Percentiles rank a stretch among this genome's conserved stretches.
These are phyloP conservation scores for Telmatochromis sp. DNA, from an alignment of 2,113 vertebrate genomes.

Conservation along the genomic window DNA sequence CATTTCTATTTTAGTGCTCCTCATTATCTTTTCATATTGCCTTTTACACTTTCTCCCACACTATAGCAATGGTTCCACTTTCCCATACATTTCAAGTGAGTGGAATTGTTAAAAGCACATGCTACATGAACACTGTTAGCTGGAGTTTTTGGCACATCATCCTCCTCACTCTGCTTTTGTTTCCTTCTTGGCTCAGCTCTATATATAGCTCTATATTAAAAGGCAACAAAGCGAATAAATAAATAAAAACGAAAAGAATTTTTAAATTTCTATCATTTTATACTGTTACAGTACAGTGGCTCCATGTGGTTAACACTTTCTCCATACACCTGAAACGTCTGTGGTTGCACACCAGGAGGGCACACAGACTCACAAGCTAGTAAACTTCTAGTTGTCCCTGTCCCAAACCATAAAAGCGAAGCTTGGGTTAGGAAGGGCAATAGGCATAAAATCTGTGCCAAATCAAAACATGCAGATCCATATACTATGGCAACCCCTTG, in stretches of 20 bases:
- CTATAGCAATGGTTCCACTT: neutral
- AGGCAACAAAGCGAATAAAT: neutral
- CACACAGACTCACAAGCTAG: neutral
- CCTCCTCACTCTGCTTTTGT: neutral
- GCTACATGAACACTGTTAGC: neutral
- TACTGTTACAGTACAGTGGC: neutral
- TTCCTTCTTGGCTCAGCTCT: neutral
- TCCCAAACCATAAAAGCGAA: rapidly evolving
- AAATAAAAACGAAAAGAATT: neutral
- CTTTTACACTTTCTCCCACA: neutral
- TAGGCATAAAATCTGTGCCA: neutral
- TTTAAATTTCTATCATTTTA: neutral
- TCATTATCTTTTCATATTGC: neutral
- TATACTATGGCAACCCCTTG: neutral
- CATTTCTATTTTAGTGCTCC: neutral
- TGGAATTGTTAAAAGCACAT: neutral
- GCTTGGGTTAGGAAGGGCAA: neutral
- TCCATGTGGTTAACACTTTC: neutral
- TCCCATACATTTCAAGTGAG: neutral
- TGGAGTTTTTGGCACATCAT: neutral
- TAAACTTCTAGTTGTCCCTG: neutral
- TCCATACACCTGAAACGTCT: neutral
- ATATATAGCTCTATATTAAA: neutral
- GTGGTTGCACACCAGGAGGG: neutral
- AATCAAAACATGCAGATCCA: neutral